Base-by-base conservation (phyloP, 2,113 vertebrate genomes). In the Triplophysa tibetana region DNA sequence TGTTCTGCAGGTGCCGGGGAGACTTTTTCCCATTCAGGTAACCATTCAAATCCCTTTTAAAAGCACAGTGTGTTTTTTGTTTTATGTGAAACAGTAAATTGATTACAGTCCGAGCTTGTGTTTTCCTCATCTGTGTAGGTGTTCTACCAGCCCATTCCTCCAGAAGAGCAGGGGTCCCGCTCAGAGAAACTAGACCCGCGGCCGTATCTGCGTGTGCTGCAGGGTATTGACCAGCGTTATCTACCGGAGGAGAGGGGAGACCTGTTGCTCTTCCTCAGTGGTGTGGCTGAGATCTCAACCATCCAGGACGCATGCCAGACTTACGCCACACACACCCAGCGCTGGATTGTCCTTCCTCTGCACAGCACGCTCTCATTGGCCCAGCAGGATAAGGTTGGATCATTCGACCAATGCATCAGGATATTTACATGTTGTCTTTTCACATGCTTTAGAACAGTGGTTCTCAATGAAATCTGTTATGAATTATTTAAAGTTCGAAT, bases 191-290 rank as follows among this genome's bases (percentile, higher is more conserved):
- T 98, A 88, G 94, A 98, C 75, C 94, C 95, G 0, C 87, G 93
- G 10, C 96, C 96, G 0, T 98, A 94, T 87, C 90, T 98, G 38
- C 90, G 95, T 12, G 94, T 97, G 19, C 91, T 98, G 52, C 95
- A 98, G 83, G 90, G 93, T 83, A 96, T 98, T 0, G 96, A 98
- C 78, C 92, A 93, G 69, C 93, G 92, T n/a, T 96, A 97, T 86
- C 93, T 94, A 0, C 80, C 92, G 0, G 96, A 98, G 86, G 96
- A 98, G 63, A 91, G 96, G 0, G 96, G 97, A 0, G 96, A 98
- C 86, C 91, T 98, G 54, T 91, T 98, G 0, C 87, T 98, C 4
- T 98, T 98, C 87, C 94, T 98, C n/a, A 98, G 97, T 0, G 96
- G 97, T 0, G 91, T 96, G 87, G 94, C 95, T 0, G 97, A 98